Base-by-base conservation (phyloP, 2,888 invertebrate species). In the Drosophila merina region DNA sequence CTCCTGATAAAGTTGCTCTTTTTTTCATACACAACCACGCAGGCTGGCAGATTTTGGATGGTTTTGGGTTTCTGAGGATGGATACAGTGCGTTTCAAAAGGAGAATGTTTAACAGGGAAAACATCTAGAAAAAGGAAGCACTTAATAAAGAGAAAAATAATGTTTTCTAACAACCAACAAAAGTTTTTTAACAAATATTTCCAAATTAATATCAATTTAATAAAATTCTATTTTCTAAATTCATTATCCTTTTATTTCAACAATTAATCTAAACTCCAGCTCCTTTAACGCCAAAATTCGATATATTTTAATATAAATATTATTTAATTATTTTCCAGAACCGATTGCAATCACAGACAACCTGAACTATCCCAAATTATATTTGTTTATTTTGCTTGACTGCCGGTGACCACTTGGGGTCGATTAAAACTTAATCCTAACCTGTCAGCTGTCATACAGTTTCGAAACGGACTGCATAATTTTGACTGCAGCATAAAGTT, bases 401-500 rank as follows among this genome's bases (percentile, higher is more conserved):
- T 20, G 44, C 40, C 40, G 40, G 3, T n/a, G 9, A 10, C 45
- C 59, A 47, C 36, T 45, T 7, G 25, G 10, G 36, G 25, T 31
- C 31, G 36, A 60, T 60, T 60, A 26, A 60, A 38, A 26, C 38
- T 40, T 60, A 60, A 60, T 60, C 62, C 44, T 25, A 20, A 9
- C 42, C 44, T 44, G 20, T 33, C 59, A 20, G 28, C 47, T 45
- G 63, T 64, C 55, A 47, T 64, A 66, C 64, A 38, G 8, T 47
- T 31, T 5, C 47, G 64, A 64, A 64, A 66, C 67, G 67, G 45
- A 64, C 67, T 64, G 64, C 66, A 76, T 82, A 75, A 82, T 64
- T 87, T 82, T 79, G 81, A 82, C 82, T 87, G 86, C 86, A 72
- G 73, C 76, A 73, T 79, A 84, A 86, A 86, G 84, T 86, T 88